Conservation (phyloP, 37 sponge, comb jelly and placozoan genomes). For the Spongilla lacustris region DNA sequence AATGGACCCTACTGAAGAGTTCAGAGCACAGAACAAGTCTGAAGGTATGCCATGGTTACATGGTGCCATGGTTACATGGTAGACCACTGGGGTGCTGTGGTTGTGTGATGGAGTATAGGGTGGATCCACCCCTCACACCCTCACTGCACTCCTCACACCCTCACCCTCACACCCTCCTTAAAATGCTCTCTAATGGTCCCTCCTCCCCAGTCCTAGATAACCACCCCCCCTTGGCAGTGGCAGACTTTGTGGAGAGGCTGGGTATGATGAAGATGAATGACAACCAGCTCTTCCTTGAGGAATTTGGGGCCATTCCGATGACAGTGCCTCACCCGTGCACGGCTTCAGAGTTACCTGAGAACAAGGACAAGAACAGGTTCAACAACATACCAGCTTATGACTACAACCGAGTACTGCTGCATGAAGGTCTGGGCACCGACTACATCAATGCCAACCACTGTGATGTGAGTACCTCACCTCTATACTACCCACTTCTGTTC, state of each 20-base stretch:
- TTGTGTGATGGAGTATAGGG: neutral
- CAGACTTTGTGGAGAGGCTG: constrained; percentile 55
- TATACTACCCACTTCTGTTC: too few relatives aligned
- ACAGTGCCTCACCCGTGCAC: constrained; percentile 9
- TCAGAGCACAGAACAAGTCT: constrained; percentile 32
- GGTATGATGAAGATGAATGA: constrained; percentile 66
- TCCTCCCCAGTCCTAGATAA: constrained; percentile 46
- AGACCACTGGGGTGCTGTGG: too few relatives aligned
- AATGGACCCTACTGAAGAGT: constrained; percentile 61
- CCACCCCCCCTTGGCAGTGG: constrained; percentile 66
- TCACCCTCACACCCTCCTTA: neutral
- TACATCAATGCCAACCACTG: constrained; percentile 88
- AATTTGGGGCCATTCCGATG: constrained; percentile 75
- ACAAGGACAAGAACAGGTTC: constrained; percentile 79
- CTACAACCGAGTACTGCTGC: constrained; percentile 72
- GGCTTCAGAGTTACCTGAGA: constrained; percentile 12
- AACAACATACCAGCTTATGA: constrained; percentile 86
- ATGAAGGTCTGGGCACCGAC: constrained; percentile 64
- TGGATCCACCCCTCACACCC: neutral
- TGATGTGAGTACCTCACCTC: constrained; percentile 61
- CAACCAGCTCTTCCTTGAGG: constrained; percentile 83
- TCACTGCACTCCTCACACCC: neutral
- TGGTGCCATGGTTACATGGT: too few relatives aligned
- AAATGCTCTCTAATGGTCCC: neutral
- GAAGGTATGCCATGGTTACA: constrained; percentile 20